Evolutionary conservation across 2,113 vertebrate species (phyloP), one percentile per base, ranked within the genome.

Genomic region (Psilopogon haemacephalus): DNA sequence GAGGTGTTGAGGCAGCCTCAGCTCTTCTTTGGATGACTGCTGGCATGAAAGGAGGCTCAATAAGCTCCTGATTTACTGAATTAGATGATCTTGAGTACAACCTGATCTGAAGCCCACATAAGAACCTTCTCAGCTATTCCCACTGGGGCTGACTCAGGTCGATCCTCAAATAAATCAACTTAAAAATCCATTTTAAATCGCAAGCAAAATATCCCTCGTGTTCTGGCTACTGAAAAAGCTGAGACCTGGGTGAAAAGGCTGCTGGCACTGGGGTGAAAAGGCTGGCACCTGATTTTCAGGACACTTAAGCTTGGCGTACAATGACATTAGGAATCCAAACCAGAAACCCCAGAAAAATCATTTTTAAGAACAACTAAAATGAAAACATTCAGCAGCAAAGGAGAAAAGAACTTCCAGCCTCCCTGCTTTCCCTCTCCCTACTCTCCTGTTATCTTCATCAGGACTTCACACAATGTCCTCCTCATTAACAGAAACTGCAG

Each of bases 171-270:
- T 50, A 48, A 5, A 63, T 70, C 63, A 59, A 24, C 23, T 88
- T 82, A 69, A 94, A 94, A 90, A 90, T 20, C n/a, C 19, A 50
- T 9, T 32, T 88, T 71, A 93, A 90, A 82, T 69, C 32, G 78
- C 16, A 64, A 70, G 52, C 0, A 2, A 62, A 81, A 93, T 85
- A 90, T 35, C 42, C 26, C 9, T 78, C 38, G 32, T 62, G 37
- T 67, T 92, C 81, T 79, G 11, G 84, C 38, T 86, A 32, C 59
- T 2, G 4, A 67, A 81, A 86, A 64, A 38, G 38, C 18, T 48
- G 32, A 8, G 18, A 46, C 20, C 44, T 46, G 44, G 20, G 18
- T 46, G 17, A 46, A 19, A 46, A 46, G 44, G 2, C 44, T 46
- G n/a, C n/a, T n/a, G n/a, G n/a, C n/a, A n/a, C n/a, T n/a, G n/a